A percentile compares a stretch with the other conserved stretches of the same genome.
These are phyloP conservation scores for Eilema caniola DNA, from an alignment of 2,888 invertebrate species.

Conservation along the genomic window DNA sequence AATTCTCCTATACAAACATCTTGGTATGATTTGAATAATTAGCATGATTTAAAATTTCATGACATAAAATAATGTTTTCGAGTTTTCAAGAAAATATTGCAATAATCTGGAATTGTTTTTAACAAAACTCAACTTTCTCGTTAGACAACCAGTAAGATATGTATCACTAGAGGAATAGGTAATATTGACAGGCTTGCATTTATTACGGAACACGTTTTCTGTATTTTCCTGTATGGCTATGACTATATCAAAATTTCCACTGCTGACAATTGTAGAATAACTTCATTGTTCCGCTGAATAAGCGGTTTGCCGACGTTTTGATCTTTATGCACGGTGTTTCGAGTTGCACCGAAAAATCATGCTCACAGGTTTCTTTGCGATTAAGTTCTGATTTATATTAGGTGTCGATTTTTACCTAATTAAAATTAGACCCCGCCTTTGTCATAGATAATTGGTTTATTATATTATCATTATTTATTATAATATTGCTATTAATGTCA, in stretches of 20 bases:
- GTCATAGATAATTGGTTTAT: neutral
- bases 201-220: too few relatives aligned
- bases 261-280: neutral
- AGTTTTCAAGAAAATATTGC: too few relatives aligned
- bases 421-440: neutral
- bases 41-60: too few relatives aligned
- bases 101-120: neutral
- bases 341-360: neutral
- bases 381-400: neutral
- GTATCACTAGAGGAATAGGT: neutral
- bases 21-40: too few relatives aligned
- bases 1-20: too few relatives aligned
- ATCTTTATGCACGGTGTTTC: too few relatives aligned
- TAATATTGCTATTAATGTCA: neutral
- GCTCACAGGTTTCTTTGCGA: neutral
- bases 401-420: neutral
- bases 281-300: neutral
- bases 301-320: neutral
- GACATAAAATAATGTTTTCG: too few relatives aligned
- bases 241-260: neutral
- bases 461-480: neutral
- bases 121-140: neutral
- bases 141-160: neutral
- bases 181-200: neutral
- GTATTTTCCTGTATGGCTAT: too few relatives aligned